Evolutionary conservation across 2,888 invertebrate genomes (phyloP), one percentile per base, ranked within the genome.

Genomic region (Yponomeuta evonymella): DNA sequence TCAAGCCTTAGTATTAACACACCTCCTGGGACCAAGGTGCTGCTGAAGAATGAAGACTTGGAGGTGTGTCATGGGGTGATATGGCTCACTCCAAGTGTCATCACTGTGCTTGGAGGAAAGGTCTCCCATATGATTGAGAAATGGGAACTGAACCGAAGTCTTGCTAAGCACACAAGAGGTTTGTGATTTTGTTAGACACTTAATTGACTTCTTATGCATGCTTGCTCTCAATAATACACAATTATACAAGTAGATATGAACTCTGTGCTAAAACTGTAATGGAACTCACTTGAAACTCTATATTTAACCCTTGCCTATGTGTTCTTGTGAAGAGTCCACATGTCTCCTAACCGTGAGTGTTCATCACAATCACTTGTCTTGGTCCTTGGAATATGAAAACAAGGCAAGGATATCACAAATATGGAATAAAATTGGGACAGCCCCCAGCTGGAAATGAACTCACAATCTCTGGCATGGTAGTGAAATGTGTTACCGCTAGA

Each of bases 21-120:
- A 15, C 95, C 97, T n/a, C 98, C 98, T 0, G 98, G 98, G 66
- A 96, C 97, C 58, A 98, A 98, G 86, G 81, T 98, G 75, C 77
- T 91, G 75, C 79, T 92, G 67, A 88, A 85, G 67, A 85, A 87
- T 80, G 90, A 91, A 74, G 90, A 85, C 0, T 78, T 92, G 63
- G 89, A 90, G 76, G 93, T 95, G 62, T 94, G 95, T 71, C 95
- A 95, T 75, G 96, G 97, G 64, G 95, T 96, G 75, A 85, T 98
- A 65, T 93, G 97, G 79, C 85, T 98, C 71, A 94, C 93, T 73
- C 93, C 95, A 12, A 91, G 89, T 73, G 94, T 95, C 72, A 93
- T 96, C 66, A 93, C 94, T 73, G 88, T 97, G 62, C 90, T 98
- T 36, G 98, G 98, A n/a, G 98, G 98, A 3, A 94, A 94, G 80